Evolutionary conservation across 2,113 vertebrate genomes (phyloP), one percentile per base, ranked within the genome.

Genomic region (Pollachius pollachius): DNA sequence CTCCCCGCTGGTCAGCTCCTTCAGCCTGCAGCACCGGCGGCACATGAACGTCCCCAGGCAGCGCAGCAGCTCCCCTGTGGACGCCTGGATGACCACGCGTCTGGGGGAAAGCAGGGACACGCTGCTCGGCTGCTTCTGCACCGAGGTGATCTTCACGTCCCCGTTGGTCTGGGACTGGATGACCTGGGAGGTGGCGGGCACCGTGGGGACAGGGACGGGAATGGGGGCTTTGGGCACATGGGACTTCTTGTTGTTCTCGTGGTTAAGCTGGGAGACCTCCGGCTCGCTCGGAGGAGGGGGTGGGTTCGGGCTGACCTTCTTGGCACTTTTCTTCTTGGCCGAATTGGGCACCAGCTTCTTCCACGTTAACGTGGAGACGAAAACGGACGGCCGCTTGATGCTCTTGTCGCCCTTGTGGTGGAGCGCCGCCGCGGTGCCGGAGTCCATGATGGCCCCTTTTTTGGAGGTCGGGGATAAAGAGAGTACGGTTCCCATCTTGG

Each of bases 41-140:
- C 97, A 97, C 83, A 99, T 83, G 86, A 98, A 99, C 81, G 96
- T 94, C 76, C 96, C 96, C 83, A 99, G 75, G 81, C 96, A 98
- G 75, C 95, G 94, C 52, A 99, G 93, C 68, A 99, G 94, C 90
- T 99, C 97, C 3, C 96, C 95, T 0, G 97, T 98, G 19, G 97
- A 98, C 3, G 97, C 96, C 88, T 99, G 97, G 74, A 99, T 95
- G 19, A 98, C 91, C 17, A 98, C 94, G 62, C 93, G 89, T 34
- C 94, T 89, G 0, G 96, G 96, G 0, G 96, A 97, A 70, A 94
- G 78, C 76, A 78, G 76, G 27, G 90, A 87, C 85, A 57, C 81
- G 85, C 71, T 88, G 92, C 82, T 91, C 80, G 70, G 86, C 70
- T 87, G 91, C 87, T 85, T 92, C 73, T 90, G 90, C 15, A 83